Conservation (phyloP, 2,888 invertebrate genomes). For the Euplexia lucipara region DNA sequence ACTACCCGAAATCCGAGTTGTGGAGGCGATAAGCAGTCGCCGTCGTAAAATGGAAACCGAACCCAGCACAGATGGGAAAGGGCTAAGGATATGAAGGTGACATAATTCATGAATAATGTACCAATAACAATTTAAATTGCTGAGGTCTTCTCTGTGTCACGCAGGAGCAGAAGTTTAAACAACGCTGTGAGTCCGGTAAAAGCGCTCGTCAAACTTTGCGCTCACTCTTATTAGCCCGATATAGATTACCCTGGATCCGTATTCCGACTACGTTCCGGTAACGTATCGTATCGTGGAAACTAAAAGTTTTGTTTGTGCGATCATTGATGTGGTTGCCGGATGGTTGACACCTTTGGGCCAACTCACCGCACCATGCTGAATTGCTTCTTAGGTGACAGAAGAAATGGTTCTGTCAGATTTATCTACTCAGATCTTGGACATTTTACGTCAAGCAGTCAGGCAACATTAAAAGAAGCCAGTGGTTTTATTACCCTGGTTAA, state of each 20-base stretch:
- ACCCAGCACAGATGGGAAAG: too few relatives aligned
- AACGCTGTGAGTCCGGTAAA: neutral
- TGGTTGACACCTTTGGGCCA: neutral
- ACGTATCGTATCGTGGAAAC: neutral
- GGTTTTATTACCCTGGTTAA: too few relatives aligned
- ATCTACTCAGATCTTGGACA: too few relatives aligned
- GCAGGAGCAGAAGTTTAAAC: neutral
- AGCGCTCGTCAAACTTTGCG: neutral
- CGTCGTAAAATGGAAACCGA: too few relatives aligned
- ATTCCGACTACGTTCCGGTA: neutral
- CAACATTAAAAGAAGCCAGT: too few relatives aligned
- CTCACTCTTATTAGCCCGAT: conserved; percentile 1
- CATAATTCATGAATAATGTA: too few relatives aligned
- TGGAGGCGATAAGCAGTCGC: too few relatives aligned
- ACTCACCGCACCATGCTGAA: neutral
- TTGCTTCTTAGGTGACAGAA: too few relatives aligned
- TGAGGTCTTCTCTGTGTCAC: neutral
- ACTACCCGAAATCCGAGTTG: too few relatives aligned
- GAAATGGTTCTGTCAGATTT: too few relatives aligned
- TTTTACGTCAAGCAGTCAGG: too few relatives aligned
- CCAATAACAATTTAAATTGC: neutral
- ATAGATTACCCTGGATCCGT: neutral
- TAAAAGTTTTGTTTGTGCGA: neutral
- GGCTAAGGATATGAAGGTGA: too few relatives aligned
- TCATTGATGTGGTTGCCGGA: neutral